Base-by-base conservation (phyloP, 2,797 vertebrate species). In the Hyperoplus immaculatus region DNA sequence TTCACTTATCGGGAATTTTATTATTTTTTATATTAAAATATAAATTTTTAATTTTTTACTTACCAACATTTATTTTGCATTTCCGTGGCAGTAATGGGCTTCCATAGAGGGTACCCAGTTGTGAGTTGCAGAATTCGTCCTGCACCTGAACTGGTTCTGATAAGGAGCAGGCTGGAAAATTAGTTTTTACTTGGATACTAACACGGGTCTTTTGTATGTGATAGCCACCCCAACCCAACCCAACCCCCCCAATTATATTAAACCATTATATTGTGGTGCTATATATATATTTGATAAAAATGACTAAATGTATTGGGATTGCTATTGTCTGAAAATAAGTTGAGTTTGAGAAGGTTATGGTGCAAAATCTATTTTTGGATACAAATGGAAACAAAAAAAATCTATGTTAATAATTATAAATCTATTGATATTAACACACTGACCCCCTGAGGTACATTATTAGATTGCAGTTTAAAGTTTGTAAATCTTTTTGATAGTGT, bases 161-260 rank as follows among this genome's bases (percentile, higher is more conserved):
- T 58, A 75, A 55, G 75, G 46, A 77, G 60, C 69, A 68, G 47
- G 50, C 65, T 72, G 62, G 42, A 38, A 62, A 18, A 69, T 63
- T 74, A 16, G 74, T 75, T 92, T 87, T 93, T 93, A 89, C 94
- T 94, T 86, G 90, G 94, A 96, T 97, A 97, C 97, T 98, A 97
- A 99, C 97, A 98, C 97, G 96, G 97, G 97, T 97, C 97, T 96
- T 95, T 97, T 97, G 96, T 97, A 97, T 96, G 96, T 96, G 95
- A 97, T 92, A 95, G 88, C 68, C 75, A 57, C 81, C 77, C 67
- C 70, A 16, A 13, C 92, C 18, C 18, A 18, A 93, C 93, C 91
- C 60, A 43, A 46, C 16, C 3, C 49, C 93, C 94, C 93, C 93
- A 93, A 86, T 93, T 94, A 95, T 96, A 93, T 91, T 96, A 94